Evolutionary conservation across 2,797 vertebrate species (phyloP).

Genomic region (Octomys mimax): DNA sequence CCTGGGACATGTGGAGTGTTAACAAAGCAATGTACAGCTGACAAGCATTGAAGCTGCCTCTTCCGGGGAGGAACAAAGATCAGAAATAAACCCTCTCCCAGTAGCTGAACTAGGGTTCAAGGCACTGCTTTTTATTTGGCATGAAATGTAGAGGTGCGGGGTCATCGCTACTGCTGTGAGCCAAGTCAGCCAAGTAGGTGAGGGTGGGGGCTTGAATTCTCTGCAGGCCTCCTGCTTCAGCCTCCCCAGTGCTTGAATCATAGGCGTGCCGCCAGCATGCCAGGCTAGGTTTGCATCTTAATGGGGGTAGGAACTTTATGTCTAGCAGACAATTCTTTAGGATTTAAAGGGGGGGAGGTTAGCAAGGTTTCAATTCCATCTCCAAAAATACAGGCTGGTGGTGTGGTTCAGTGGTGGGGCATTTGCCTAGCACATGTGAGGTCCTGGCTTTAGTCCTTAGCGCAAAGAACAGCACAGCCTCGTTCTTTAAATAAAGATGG

Average conservation of each 20-base stretch:
- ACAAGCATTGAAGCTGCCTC: background rate
- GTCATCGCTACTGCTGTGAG: background rate
- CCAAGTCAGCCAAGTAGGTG: background rate
- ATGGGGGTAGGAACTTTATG: background rate
- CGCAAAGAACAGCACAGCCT: background rate
- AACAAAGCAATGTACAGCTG: background rate
- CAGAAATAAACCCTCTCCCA: background rate
- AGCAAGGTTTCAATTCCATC: background rate
- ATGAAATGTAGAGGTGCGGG: background rate
- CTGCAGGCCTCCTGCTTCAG: background rate
- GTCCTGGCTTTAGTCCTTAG: background rate
- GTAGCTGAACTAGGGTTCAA: background rate
- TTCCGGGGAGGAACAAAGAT: background rate
- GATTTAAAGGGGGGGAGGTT: background rate
- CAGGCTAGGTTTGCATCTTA: background rate
- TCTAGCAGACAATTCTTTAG: background rate
- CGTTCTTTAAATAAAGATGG: background rate
- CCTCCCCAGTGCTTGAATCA: background rate
- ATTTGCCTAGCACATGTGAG: background rate
- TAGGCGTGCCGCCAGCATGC: background rate
- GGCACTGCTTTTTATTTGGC: background rate
- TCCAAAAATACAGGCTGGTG: background rate
- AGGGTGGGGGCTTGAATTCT: background rate
- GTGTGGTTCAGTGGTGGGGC: too few species aligned
- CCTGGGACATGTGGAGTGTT: slow-evolving; percentile 59